Percentiles rank a stretch among this genome's conserved stretches.
Evolutionary conservation across 2,888 invertebrate genomes (phyloP).

Genomic region (Sphaerophoria rueppellii): DNA sequence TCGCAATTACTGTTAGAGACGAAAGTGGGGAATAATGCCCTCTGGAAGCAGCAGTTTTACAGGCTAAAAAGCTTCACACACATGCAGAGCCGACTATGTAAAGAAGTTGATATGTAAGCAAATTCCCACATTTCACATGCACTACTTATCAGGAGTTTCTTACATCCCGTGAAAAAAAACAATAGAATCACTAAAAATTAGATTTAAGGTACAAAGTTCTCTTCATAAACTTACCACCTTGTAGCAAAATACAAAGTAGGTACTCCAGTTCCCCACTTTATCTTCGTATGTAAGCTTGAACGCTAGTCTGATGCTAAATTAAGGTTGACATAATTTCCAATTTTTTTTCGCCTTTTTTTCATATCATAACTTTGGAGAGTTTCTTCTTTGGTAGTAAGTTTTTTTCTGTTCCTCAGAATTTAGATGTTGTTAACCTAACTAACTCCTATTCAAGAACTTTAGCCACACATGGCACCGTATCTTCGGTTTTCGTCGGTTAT

Average conservation of each 20-base stretch:
- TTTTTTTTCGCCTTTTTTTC: constrained; percentile 38
- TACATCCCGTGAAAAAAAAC: not conserved
- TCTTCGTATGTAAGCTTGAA: not conserved
- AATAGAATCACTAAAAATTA: not conserved
- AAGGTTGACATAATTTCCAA: constrained; percentile 59
- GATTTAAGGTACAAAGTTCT: not conserved
- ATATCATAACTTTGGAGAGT: constrained; percentile 19
- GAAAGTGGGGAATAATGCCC: no score
- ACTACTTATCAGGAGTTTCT: not conserved
- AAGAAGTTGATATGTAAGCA: no score
- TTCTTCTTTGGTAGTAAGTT: not conserved
- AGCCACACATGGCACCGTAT: constrained; percentile 59
- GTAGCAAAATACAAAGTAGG: not conserved
- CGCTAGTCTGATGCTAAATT: constrained; percentile 55
- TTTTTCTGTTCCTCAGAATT: constrained; percentile 40
- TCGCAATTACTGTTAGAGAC: no score
- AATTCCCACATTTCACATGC: no score
- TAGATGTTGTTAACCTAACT: no score
- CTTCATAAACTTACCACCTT: constrained; percentile 34
- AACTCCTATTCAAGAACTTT: constrained; percentile 50
- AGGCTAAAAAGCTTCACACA: no score
- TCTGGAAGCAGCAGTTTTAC: no score
- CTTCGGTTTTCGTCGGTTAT: not conserved
- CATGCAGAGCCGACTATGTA: no score
- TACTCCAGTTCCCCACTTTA: not conserved